Percentiles rank a stretch among this genome's conserved stretches.
These are phyloP conservation scores for Halictus ligatus DNA, from an alignment of 2,888 invertebrate genomes.

Conservation along the genomic window DNA sequence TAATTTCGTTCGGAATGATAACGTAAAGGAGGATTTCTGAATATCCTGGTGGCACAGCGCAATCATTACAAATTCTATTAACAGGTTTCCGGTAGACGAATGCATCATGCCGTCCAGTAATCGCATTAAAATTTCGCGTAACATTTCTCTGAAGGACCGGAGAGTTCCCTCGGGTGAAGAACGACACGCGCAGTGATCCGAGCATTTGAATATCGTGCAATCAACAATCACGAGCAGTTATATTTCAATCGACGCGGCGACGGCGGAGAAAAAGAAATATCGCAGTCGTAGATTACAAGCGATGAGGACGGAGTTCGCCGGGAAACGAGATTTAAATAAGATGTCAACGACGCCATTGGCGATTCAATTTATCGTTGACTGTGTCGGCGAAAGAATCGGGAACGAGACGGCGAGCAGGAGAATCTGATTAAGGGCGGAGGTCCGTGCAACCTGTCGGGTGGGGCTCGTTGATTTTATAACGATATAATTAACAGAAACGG, in stretches of 20 bases:
- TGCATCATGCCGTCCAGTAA: no score
- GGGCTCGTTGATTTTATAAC: constrained; percentile 59
- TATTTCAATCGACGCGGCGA: constrained; percentile 1
- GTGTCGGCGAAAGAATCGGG: constrained; percentile 20
- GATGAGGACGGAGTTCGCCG: constrained; percentile 8
- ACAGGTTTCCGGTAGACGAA: no score
- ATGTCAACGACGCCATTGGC: constrained; percentile 44
- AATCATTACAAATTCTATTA: no score
- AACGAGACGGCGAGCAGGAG: constrained; percentile 10
- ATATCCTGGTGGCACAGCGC: no score
- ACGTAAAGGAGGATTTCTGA: no score
- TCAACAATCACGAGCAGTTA: neutral
- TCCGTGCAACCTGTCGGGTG: neutral
- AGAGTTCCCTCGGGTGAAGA: neutral
- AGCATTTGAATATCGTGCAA: neutral
- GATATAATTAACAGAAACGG: constrained; percentile 61
- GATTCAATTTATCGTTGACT: constrained; percentile 46
- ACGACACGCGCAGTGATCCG: neutral
- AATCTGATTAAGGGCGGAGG: constrained; percentile 21
- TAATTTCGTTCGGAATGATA: no score
- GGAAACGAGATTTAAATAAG: constrained; percentile 54
- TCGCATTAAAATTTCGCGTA: neutral
- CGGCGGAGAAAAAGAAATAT: constrained; percentile 5
- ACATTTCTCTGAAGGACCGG: neutral
- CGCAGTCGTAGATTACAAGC: constrained; percentile 1